Evolutionary conservation across 1,140 invertebrate species (phyloP), one percentile per base, ranked within the genome.

Genomic region (Rhopalosiphum maidis): DNA sequence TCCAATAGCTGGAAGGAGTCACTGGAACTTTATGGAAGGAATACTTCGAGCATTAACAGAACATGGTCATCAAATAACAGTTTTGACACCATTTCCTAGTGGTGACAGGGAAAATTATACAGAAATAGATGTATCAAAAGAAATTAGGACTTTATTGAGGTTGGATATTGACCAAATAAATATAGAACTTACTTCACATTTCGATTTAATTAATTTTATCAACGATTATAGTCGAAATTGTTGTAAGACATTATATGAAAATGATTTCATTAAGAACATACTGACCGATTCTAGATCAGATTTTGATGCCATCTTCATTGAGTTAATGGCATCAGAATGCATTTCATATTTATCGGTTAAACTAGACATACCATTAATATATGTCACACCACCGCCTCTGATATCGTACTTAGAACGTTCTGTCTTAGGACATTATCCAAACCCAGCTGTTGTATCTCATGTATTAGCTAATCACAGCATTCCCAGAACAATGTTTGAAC

Each of bases 61-160:
- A 0, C 85, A 94, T 90, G 95, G 94, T 22, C 95, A 95, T 94
- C 55, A 95, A 15, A 37, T 95, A 1, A 94, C 94, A 0, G 94
- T 95, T 2, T 35, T 95, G 3, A 95, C 94, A 90, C 94, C 95
- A 11, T 96, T 96, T 94, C 48, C 93, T 0, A 43, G 88, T 21
- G 91, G 88, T 2, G 1, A 54, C 22, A 37, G 86, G 5, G 41
- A 35, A 23, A 91, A 93, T 35, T 91, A 94, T 35, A 82, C 68
- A 2, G 90, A 91, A 4, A 25, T 91, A 23, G 68, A 91, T 21
- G 8, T 77, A 30, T 91, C 90, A 5, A 25, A 91, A 3, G 41
- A 68, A 6, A n/a, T 15, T 91, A 23, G n/a, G n/a, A n/a, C n/a
- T n/a, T n/a, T n/a, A n/a, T n/a, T n/a, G n/a, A 5, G 41, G 6